phyloP scores from a whole-genome alignment of 2,888 invertebrate species.

The Drosophila conformis region DNA sequence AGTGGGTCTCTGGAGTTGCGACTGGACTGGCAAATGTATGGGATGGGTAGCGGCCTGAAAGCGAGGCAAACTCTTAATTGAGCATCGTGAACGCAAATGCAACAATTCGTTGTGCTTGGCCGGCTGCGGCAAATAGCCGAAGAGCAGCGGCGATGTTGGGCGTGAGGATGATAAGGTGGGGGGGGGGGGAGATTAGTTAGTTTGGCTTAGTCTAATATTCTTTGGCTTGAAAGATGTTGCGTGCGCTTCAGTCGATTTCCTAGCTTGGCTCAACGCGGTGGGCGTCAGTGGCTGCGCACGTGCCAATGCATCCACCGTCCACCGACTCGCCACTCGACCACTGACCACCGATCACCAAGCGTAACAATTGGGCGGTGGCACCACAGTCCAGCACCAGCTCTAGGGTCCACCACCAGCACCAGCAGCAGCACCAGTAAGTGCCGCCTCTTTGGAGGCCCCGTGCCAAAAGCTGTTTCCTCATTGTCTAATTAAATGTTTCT shows the following conservation, averaged over 20 bases:
- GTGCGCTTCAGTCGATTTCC: constrained; percentile 51
- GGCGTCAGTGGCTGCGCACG: constrained; percentile 46
- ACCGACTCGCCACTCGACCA: neutral
- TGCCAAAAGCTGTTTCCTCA: constrained; percentile 52
- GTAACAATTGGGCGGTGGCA: constrained; percentile 61
- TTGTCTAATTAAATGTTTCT: constrained; percentile 75
- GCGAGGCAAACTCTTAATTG: constrained; percentile 57
- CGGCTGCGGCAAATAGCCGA: constrained; percentile 49
- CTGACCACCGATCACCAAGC: constrained; percentile 34
- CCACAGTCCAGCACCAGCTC: constrained; percentile 5
- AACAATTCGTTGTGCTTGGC: constrained; percentile 74
- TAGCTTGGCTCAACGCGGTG: constrained; percentile 30
- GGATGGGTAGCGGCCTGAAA: constrained; percentile 1
- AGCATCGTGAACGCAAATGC: constrained; percentile 70
- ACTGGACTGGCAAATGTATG: neutral
- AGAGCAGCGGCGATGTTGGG: neutral
- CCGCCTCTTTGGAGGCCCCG: constrained; percentile 11
- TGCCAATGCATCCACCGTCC: constrained; percentile 41
- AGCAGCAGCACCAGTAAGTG: constrained; percentile 11
- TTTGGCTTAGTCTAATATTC: constrained; percentile 13
- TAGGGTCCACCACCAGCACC: constrained; percentile 4
- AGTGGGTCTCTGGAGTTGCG: constrained; percentile 11
- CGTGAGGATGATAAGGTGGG: neutral
- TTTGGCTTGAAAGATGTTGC: constrained; percentile 42
- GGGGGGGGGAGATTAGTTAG: neutral